phyloP scores from a whole-genome alignment of 2,888 invertebrate species.

The Chymomyza caudatula region DNA sequence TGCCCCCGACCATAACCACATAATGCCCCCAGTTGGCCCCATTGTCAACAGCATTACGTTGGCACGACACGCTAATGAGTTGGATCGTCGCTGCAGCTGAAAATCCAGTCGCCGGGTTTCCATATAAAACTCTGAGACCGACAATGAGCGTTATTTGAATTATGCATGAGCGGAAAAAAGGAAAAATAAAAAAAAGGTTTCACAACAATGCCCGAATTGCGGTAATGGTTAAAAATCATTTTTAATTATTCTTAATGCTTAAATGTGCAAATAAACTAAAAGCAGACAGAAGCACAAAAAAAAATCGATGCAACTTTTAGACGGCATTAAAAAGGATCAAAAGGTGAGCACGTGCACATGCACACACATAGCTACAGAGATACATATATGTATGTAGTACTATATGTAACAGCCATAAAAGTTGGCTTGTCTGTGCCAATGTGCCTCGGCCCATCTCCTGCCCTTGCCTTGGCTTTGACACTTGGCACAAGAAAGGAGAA shows the following conservation, averaged over 20 bases:
- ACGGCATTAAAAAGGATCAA: constrained; percentile 54
- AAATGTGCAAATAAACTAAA: constrained; percentile 38
- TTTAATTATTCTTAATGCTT: constrained; percentile 62
- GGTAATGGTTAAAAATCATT: constrained; percentile 12
- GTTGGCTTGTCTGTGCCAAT: not conserved
- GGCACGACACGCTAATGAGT: constrained; percentile 58
- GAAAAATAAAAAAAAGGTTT: constrained; percentile 38
- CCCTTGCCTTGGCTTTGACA: constrained; percentile 27
- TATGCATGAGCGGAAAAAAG: constrained; percentile 42
- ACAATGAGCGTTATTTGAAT: constrained; percentile 54
- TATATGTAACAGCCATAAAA: not conserved
- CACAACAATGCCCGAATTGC: constrained; percentile 40
- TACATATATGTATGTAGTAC: not conserved
- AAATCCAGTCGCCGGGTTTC: not conserved
- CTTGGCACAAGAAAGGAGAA: not conserved
- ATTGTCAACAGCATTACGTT: constrained; percentile 17
- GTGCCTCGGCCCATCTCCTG: not conserved
- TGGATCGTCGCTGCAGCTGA: constrained; percentile 28
- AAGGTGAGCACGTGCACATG: constrained; percentile 55
- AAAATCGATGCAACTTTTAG: constrained; percentile 60
- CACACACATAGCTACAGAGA: constrained; percentile 24
- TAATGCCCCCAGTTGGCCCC: constrained; percentile 15
- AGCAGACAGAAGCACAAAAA: constrained; percentile 4
- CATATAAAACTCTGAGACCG: constrained; percentile 22
- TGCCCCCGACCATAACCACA: constrained; percentile 12